These are phyloP conservation scores for Pantelozetes paolii DNA, from an alignment of 2,888 invertebrate species.

Conservation along the genomic window DNA sequence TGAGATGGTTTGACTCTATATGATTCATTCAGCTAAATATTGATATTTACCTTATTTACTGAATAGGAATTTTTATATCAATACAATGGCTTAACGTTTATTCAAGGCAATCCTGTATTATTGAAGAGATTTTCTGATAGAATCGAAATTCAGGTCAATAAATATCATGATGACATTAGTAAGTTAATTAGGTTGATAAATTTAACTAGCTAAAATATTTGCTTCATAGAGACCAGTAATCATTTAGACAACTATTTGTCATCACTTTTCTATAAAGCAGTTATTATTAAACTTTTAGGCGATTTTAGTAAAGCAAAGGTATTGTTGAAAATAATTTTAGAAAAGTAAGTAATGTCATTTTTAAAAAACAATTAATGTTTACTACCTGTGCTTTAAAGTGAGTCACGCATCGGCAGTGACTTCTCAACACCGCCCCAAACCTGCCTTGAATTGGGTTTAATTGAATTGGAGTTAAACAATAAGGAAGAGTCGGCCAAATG, in stretches of 20 bases:
- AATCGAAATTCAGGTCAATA: background rate
- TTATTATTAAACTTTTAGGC: conserved; percentile 22
- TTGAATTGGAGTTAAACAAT: conserved; percentile 34
- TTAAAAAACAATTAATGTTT: background rate
- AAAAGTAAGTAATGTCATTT: background rate
- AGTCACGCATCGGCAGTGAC: conserved; percentile 26
- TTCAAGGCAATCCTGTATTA: background rate
- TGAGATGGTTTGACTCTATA: conserved; percentile 30
- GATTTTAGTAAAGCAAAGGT: conserved; percentile 7
- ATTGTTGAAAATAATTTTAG: conserved; percentile 26
- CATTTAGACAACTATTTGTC: conserved; percentile 35
- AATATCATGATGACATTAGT: background rate
- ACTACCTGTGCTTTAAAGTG: background rate
- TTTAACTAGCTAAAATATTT: background rate
- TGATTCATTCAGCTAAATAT: background rate
- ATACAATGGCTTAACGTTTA: background rate
- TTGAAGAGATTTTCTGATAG: background rate
- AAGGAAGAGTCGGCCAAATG: conserved; percentile 38
- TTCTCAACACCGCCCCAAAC: conserved; percentile 38
- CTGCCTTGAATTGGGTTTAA: conserved; percentile 40
- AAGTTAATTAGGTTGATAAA: background rate
- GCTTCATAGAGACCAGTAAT: background rate
- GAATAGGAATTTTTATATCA: conserved; percentile 1
- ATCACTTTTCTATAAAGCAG: conserved; percentile 36
- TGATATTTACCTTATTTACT: background rate